A percentile compares a stretch with the other conserved stretches of the same genome.
These are phyloP conservation scores for Penelope pileata DNA, from an alignment of 2,113 vertebrate genomes.

Conservation along the genomic window DNA sequence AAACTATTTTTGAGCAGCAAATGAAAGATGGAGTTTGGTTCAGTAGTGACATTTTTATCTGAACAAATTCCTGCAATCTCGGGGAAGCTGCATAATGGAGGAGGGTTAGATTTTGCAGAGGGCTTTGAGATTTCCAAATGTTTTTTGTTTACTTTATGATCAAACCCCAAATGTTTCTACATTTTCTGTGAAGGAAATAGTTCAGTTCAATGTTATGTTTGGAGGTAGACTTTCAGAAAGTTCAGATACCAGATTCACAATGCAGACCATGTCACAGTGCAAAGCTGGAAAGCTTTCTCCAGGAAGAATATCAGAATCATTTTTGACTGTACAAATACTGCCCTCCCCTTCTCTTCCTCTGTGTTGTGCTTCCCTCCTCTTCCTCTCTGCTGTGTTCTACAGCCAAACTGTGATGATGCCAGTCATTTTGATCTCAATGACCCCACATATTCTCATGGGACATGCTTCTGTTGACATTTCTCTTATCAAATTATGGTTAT, in stretches of 20 bases:
- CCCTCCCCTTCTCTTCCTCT: not conserved
- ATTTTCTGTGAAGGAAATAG: not conserved
- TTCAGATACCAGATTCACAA: not conserved
- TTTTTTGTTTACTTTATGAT: not conserved
- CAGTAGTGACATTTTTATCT: not conserved
- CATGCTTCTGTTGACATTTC: not conserved
- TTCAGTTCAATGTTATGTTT: not conserved
- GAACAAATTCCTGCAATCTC: not conserved
- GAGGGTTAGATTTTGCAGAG: not conserved
- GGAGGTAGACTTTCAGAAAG: not conserved
- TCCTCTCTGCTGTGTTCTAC: not conserved
- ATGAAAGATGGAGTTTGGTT: not conserved
- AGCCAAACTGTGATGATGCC: not conserved
- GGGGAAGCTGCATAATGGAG: not conserved
- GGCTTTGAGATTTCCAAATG: not conserved
- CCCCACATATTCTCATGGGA: fast-evolving
- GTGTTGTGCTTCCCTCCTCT: not conserved
- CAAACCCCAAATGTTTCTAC: not conserved
- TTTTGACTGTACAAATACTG: not conserved
- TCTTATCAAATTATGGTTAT: not conserved
- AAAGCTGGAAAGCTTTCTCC: not conserved
- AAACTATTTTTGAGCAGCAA: not conserved
- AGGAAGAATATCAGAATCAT: not conserved
- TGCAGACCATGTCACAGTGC: not conserved
- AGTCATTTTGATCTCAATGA: not conserved